phyloP scores from a whole-genome alignment of 2,797 vertebrate species.

The Pangasius krempfi region DNA sequence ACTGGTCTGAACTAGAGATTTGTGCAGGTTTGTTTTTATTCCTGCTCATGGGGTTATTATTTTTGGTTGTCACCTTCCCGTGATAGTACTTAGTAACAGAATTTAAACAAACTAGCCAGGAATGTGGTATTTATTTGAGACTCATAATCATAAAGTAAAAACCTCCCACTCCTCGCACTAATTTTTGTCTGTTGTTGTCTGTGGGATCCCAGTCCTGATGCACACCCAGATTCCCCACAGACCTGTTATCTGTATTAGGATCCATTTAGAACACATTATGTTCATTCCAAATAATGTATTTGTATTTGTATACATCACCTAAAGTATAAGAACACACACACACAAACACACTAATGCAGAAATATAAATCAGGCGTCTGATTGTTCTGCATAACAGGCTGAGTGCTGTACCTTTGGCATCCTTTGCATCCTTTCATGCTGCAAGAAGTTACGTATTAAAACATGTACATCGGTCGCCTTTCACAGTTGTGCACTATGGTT shows the following conservation, averaged over 20 bases:
- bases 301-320: no score
- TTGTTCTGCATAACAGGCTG: neutral
- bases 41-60: neutral
- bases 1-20: neutral
- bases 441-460: no score
- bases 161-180: neutral
- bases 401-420: no score
- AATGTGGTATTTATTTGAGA: neutral
- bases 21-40: neutral
- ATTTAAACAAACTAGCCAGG: neutral
- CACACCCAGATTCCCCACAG: neutral
- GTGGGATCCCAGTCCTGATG: neutral
- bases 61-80: neutral
- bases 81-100: neutral
- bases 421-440: no score
- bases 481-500: neutral
- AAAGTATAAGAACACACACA: neutral
- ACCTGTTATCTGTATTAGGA: neutral
- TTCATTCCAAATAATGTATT: neutral
- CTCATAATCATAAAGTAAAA: neutral
- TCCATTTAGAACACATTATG: no score
- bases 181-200: neutral
- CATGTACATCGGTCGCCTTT: no score
- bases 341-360: neutral
- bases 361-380: neutral